phyloP scores from a whole-genome alignment of 1,140 invertebrate species.

The Pogonomyrmex barbatus region DNA sequence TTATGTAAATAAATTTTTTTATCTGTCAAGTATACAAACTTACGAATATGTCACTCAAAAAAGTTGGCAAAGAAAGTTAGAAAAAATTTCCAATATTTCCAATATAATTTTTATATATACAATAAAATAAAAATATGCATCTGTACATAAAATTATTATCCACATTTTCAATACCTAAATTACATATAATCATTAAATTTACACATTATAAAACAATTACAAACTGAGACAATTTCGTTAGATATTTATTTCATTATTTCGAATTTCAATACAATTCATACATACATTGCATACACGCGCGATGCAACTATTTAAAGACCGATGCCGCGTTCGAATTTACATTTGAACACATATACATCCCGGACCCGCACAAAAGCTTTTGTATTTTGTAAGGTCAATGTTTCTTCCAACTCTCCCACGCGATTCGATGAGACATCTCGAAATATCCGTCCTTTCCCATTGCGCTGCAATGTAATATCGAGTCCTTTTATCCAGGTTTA shows the following conservation, averaged over 20 bases:
- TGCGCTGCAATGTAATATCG: not conserved
- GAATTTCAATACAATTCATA: constrained; percentile 13
- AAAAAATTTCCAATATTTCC: too few relatives aligned
- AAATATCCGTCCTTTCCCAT: constrained; percentile 1
- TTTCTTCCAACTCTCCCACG: not conserved
- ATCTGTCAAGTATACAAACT: not conserved
- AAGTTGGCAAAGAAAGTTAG: not conserved
- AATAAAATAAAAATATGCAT: not conserved
- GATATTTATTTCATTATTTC: constrained; percentile 15
- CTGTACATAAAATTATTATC: not conserved
- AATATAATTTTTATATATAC: too few relatives aligned
- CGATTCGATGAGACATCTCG: not conserved
- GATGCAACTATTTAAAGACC: constrained; percentile 32
- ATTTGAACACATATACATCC: constrained; percentile 15
- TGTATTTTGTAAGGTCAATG: constrained; percentile 49
- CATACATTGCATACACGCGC: not conserved
- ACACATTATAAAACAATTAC: not conserved
- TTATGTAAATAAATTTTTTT: not conserved
- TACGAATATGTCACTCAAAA: not conserved
- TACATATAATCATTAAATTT: not conserved
- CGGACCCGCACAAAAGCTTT: constrained; percentile 20
- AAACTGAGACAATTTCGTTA: not conserved
- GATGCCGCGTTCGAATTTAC: constrained; percentile 25
- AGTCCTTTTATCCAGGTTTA: constrained; percentile 19
- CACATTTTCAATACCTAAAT: not conserved